Evolutionary conservation across 2,113 vertebrate species (phyloP).

Genomic region (Murina feae): DNA sequence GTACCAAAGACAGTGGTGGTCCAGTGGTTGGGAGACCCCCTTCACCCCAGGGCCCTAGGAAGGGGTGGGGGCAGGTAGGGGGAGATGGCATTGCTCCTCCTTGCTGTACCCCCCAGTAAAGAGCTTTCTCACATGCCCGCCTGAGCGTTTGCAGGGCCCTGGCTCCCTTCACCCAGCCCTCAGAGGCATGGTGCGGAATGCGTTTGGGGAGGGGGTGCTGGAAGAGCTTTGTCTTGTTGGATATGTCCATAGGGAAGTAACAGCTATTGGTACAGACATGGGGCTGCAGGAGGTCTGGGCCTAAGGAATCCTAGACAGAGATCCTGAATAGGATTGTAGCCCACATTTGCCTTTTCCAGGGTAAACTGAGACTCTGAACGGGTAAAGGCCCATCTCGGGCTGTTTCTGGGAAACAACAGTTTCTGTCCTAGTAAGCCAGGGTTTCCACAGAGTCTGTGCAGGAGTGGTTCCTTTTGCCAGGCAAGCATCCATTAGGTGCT

Average conservation of each 20-base stretch:
- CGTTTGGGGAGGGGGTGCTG: not conserved
- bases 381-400: not conserved
- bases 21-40: constrained; percentile 46
- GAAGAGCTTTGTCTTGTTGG: not conserved
- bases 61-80: constrained; percentile 67
- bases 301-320: not conserved
- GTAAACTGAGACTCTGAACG: not conserved
- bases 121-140: constrained; percentile 76
- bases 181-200: constrained; percentile 27
- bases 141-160: constrained; percentile 66
- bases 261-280: not conserved
- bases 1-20: constrained; percentile 81
- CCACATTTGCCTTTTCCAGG: not conserved
- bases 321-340: not conserved
- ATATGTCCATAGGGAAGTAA: not conserved
- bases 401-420: not conserved
- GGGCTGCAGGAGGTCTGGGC: not conserved
- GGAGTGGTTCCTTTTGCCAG: not conserved
- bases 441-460: not conserved
- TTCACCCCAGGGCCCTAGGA: constrained; percentile 57
- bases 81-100: constrained; percentile 73
- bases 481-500: not conserved
- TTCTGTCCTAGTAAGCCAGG: not conserved
- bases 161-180: not conserved
- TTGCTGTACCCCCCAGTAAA: constrained; percentile 74